A percentile compares a stretch with the other conserved stretches of the same genome.
phyloP scores from a whole-genome alignment of 2,113 vertebrate species.

The Dissostichus mawsoni region DNA sequence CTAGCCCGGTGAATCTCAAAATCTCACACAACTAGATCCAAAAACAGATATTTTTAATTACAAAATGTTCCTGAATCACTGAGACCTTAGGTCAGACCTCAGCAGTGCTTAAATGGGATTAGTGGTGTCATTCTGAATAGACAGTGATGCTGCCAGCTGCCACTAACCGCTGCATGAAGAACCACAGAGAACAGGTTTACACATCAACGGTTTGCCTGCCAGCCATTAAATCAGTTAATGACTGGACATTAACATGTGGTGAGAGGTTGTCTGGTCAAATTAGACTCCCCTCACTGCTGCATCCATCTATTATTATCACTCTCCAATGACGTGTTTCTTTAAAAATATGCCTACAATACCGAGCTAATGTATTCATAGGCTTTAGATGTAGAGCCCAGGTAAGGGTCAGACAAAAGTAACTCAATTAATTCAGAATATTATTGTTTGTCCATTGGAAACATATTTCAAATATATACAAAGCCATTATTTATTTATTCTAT shows the following conservation, averaged over 20 bases:
- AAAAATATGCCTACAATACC: not conserved
- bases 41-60: not conserved
- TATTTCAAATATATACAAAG: not conserved
- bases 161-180: conserved; percentile 17
- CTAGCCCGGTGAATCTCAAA: not conserved
- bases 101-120: conserved; percentile 33
- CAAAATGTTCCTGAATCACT: not conserved
- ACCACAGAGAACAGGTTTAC: conserved; percentile 53
- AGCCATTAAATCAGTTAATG: conserved; percentile 16
- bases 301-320: not conserved
- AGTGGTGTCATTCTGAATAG: conserved; percentile 19
- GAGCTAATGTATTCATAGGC: not conserved
- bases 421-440: not conserved
- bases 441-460: not conserved
- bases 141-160: conserved; percentile 28
- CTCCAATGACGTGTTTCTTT: not conserved
- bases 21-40: not conserved
- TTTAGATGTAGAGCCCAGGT: not conserved
- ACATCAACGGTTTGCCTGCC: conserved; percentile 19
- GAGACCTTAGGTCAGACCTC: conserved; percentile 24
- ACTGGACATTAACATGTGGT: conserved; percentile 37
- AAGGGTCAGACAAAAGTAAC: not conserved
- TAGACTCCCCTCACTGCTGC: not conserved
- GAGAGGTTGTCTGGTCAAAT: conserved; percentile 7
- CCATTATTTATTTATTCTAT: not conserved